Evolutionary conservation across 2,888 invertebrate genomes (phyloP), one percentile per base, ranked within the genome.

Genomic region (Ferdinandea cuprea): DNA sequence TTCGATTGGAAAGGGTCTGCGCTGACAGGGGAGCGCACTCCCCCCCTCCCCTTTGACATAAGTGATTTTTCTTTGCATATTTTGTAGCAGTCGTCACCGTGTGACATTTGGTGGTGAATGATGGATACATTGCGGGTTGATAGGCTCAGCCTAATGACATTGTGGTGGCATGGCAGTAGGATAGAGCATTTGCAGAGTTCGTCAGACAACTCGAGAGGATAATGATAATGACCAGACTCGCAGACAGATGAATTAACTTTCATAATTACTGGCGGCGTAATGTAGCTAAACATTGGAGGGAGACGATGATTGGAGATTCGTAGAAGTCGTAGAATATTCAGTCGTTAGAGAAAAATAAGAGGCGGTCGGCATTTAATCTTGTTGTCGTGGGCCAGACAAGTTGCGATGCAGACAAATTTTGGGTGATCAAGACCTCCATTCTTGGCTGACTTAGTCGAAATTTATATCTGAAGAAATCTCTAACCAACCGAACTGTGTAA

Each of bases 161-260:
- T 32, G 21, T 35, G n/a, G 15, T 61, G 17, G 35, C 25, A 28
- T 61, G 9, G 28, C 25, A 28, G 58, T 25, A 58, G n/a, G n/a
- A 25, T 25, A 25, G 5, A 25, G 5, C 25, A 25, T 25, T 25
- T 25, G 2, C 2, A 25, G 25, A 5, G 25, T 25, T 21, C 30
- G 28, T 40, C 50, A 80, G 61, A 61, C 63, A 65, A 68, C 61
- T 77, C 59, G 8, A 40, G n/a, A 42, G 48, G 46, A 54, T 77
- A 76, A 74, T 58, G 81, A 81, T 81, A 78, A 83, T 83, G 78
- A 63, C 68, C 72, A 50, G 17, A 50, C 44, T 58, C 40, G 30
- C 52, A 83, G 72, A 78, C 78, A 73, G 71, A 68, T 68, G 71
- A 78, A 83, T 83, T 78, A 78, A 83, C 83, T 78, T 83, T 73